Conservation (phyloP, 2,797 vertebrate genomes). For the Botia kubotai region DNA sequence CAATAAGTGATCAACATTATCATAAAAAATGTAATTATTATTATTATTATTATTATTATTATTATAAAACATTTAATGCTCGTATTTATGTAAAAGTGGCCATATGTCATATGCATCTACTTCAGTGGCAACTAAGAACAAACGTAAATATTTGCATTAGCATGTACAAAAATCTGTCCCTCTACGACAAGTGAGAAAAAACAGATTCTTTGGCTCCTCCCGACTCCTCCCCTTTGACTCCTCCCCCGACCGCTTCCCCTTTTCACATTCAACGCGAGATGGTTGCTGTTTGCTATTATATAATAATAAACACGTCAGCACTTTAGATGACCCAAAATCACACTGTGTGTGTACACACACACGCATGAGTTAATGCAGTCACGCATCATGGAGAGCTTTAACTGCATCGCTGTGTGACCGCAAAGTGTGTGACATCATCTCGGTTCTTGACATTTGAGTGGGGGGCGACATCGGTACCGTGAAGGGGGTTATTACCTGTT, state of each 20-base stretch:
- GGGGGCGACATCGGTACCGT: not conserved
- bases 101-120: too few relatives aligned
- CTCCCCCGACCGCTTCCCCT: not conserved
- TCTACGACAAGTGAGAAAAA: too few relatives aligned
- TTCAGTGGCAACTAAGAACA: too few relatives aligned
- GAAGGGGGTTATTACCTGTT: conserved; percentile 32
- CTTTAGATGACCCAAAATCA: not conserved
- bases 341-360: not conserved
- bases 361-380: not conserved
- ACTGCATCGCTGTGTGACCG: not conserved
- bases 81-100: too few relatives aligned
- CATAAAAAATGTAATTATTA: too few relatives aligned
- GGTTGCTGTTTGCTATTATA: not conserved
- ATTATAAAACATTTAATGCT: too few relatives aligned
- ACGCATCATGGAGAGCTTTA: not conserved
- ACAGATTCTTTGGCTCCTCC: too few relatives aligned
- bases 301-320: not conserved
- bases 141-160: too few relatives aligned
- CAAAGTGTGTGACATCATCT: not conserved
- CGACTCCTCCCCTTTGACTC: too few relatives aligned
- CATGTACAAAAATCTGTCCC: too few relatives aligned
- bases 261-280: not conserved
- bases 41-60: too few relatives aligned
- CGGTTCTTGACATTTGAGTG: conserved; percentile 48
- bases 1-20: too few relatives aligned